Evolutionary conservation across 1,140 invertebrate genomes (phyloP), one percentile per base, ranked within the genome.

Genomic region (Ostrea denselamellosa): DNA sequence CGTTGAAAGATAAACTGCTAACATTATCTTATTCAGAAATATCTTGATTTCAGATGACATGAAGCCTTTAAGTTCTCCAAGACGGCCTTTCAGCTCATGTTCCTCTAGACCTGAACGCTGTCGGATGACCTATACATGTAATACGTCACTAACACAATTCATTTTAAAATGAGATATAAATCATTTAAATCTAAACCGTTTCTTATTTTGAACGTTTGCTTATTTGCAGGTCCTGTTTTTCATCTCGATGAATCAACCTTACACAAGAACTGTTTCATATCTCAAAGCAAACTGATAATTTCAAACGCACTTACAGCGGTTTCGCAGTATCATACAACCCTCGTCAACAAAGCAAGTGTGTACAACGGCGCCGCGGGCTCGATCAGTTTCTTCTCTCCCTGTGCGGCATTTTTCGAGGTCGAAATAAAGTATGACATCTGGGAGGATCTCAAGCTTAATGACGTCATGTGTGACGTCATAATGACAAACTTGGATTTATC

Each of bases 401-500:
- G 83, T 54, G 28, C 25, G 10, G 51, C 54, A 2, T 85, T 58
- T 44, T 85, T 85, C 34, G 83, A 85, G 25, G 53, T 85, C 7
- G 83, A 56, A 25, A 34, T 85, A 25, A 85, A 85, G 14, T 85
- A 85, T 62, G 25, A 56, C 56, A 56, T 85, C n/a, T 44, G 28
- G 54, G 34, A 56, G 28, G 83, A 85, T 62, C 53, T 85, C n/a
- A 28, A 17, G n/a, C 17, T 19, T 9, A 56, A 28, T 62, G 83
- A 85, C 28, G 56, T 85, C 53, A 85, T 85, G 25, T 85, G 83
- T 85, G 83, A 85, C 54, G 54, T 85, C 83, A 85, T 85, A 10
- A 34, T 85, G 22, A 44, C 83, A 8, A 62, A 85, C 54, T 12
- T 25, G 10, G 83, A 85, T 8, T 25, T 85, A 54, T 52, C 83